These are phyloP conservation scores for Elegia similella DNA, from an alignment of 2,888 invertebrate species.

Conservation along the genomic window DNA sequence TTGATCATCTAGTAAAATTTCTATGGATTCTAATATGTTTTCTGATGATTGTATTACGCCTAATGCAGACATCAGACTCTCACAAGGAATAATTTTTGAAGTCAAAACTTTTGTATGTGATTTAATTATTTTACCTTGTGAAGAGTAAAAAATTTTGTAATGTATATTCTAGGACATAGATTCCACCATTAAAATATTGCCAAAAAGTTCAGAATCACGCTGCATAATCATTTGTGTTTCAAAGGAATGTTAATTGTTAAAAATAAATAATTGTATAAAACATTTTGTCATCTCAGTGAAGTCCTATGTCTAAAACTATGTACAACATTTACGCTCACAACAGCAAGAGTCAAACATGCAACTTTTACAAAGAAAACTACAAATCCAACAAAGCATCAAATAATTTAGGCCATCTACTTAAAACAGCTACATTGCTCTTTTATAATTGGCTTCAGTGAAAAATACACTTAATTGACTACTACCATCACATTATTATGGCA, in stretches of 20 bases:
- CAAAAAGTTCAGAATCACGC: too few species aligned
- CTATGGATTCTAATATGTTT: too few species aligned
- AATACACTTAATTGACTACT: conserved; percentile 12
- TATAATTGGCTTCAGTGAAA: not conserved
- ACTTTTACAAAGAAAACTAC: not conserved
- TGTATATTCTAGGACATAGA: too few species aligned
- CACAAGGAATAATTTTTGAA: too few species aligned
- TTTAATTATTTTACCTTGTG: too few species aligned
- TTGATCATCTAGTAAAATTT: too few species aligned
- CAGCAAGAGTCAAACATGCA: not conserved
- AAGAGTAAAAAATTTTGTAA: too few species aligned
- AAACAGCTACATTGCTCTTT: not conserved
- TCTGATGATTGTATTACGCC: too few species aligned
- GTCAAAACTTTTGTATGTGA: too few species aligned
- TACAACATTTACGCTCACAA: not conserved
- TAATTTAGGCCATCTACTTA: not conserved
- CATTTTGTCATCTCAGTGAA: not conserved
- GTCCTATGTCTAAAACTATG: not conserved
- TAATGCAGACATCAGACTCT: too few species aligned
- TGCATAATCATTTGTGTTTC: too few species aligned
- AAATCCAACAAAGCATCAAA: not conserved
- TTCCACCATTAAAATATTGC: too few species aligned
- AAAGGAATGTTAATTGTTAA: not conserved
- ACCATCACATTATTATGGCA: conserved; percentile 17
- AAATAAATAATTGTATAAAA: not conserved